A percentile compares a stretch with the other conserved stretches of the same genome.
These are phyloP conservation scores for Drosophila barbarae DNA, from an alignment of 2,888 invertebrate species.

Conservation along the genomic window DNA sequence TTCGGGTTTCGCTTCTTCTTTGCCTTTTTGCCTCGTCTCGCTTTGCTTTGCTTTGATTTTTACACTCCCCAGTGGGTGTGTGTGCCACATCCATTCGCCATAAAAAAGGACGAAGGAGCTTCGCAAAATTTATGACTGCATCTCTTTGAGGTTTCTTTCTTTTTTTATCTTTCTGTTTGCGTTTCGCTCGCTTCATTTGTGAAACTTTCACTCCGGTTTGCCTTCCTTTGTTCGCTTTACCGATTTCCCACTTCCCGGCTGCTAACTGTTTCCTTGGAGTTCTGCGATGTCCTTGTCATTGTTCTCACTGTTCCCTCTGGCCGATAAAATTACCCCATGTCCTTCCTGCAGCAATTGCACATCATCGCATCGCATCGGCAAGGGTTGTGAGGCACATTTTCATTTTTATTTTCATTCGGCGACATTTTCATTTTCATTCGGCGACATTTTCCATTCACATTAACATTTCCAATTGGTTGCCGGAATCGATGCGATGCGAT, in stretches of 20 bases:
- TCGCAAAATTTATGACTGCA: conserved; percentile 36
- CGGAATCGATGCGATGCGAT: background rate
- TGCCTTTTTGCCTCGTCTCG: background rate
- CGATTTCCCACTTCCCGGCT: background rate
- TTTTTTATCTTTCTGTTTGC: conserved; percentile 36
- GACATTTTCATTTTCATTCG: background rate
- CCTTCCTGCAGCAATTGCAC: conserved; percentile 1
- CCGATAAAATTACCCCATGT: background rate
- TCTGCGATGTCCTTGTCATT: background rate
- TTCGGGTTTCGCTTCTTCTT: conserved; percentile 1
- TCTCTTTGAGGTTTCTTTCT: conserved; percentile 25
- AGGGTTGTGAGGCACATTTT: background rate
- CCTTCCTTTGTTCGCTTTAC: background rate
- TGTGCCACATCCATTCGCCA: background rate
- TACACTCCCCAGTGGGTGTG: conserved; percentile 12
- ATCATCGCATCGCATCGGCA: background rate
- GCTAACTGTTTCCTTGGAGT: background rate
- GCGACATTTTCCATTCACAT: background rate
- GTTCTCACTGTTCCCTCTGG: background rate
- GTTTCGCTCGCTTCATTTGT: conserved; percentile 30
- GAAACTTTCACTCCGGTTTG: conserved; percentile 3
- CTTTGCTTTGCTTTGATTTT: conserved; percentile 30
- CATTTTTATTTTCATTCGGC: background rate
- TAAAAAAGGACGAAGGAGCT: background rate
- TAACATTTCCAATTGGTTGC: conserved; percentile 2